Conservation (phyloP, 1,140 invertebrate genomes). For the Heliothis subflexa region DNA sequence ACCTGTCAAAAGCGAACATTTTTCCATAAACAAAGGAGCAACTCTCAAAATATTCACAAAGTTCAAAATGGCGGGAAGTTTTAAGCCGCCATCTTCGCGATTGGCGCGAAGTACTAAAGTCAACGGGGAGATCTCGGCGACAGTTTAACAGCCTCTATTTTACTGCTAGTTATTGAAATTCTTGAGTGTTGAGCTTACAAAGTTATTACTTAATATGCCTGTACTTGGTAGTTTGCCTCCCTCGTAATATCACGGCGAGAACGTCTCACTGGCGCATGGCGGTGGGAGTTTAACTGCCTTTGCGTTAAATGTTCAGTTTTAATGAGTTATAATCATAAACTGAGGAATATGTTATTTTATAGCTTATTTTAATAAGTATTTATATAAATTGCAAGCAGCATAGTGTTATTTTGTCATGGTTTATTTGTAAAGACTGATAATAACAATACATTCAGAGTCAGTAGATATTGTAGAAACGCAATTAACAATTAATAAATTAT, state of each 20-base stretch:
- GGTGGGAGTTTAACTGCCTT: background rate
- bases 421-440: too few species aligned
- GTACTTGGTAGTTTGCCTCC: conserved; percentile 12
- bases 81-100: conserved; percentile 18
- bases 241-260: conserved; percentile 12
- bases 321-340: background rate
- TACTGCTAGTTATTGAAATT: conserved; percentile 36
- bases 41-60: conserved; percentile 35
- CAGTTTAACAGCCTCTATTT: conserved; percentile 26
- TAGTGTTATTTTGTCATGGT: too few species aligned
- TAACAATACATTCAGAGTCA: too few species aligned
- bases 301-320: background rate
- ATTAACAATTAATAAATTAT: too few species aligned
- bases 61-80: conserved; percentile 17
- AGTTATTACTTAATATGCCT: conserved; percentile 43
- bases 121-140: conserved; percentile 15
- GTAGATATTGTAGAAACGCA: too few species aligned
- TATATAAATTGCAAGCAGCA: too few species aligned
- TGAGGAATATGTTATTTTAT: too few species aligned
- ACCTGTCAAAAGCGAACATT: background rate
- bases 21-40: background rate
- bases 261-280: background rate
- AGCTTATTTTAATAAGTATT: too few species aligned
- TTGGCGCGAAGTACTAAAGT: conserved; percentile 14
- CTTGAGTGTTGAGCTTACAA: conserved; percentile 23